These are phyloP conservation scores for Rhopalosiphum nymphaeae DNA, from an alignment of 2,888 invertebrate species.

Conservation along the genomic window DNA sequence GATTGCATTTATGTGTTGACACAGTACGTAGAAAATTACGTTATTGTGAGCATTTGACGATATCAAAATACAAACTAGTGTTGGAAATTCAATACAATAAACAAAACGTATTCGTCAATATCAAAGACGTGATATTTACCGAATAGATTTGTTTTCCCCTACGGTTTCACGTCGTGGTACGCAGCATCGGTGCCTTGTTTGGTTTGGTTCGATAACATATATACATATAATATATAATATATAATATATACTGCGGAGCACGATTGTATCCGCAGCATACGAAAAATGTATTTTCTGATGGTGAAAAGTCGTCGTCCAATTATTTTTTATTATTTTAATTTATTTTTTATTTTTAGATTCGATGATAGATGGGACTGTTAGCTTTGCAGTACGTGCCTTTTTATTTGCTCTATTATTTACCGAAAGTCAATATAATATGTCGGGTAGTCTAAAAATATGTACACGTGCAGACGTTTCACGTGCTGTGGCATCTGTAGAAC, in stretches of 20 bases:
- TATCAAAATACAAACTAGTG: not conserved
- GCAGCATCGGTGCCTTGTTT: not conserved
- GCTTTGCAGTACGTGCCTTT: not conserved
- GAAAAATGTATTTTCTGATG: not conserved
- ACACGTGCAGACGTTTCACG: not conserved
- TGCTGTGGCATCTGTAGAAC: not conserved
- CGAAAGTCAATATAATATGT: not conserved
- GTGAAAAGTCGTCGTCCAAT: not conserved
- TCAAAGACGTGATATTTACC: not conserved
- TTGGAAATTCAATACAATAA: conserved; percentile 5
- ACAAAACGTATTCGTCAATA: conserved; percentile 3
- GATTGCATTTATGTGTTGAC: not conserved
- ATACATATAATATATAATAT: not conserved
- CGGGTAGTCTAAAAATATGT: not conserved
- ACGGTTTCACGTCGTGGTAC: not conserved
- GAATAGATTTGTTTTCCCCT: not conserved
- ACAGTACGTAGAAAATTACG: not conserved
- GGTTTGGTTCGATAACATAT: not conserved
- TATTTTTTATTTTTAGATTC: not conserved
- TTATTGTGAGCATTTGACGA: not conserved
- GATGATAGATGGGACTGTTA: not conserved
- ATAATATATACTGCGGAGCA: not conserved
- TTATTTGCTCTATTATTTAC: not conserved
- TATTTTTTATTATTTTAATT: not conserved
- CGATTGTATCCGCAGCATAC: not conserved